Conservation (phyloP, 2,797 vertebrate genomes). For the Diplodus sargus region DNA sequence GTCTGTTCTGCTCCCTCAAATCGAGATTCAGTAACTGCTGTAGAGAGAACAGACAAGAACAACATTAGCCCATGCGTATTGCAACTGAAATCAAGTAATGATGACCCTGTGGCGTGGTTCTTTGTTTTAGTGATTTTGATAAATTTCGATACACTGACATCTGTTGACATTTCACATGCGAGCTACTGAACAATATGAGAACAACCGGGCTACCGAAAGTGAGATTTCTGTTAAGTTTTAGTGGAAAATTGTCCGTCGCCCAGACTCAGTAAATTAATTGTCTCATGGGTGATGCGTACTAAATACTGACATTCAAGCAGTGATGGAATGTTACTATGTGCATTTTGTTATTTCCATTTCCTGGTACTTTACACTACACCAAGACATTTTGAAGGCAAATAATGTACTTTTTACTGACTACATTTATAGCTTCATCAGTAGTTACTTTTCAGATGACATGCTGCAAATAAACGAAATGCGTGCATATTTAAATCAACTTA, state of each 20-base stretch:
- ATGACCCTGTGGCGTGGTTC: neutral
- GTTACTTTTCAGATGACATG: no score
- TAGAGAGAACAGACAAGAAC: neutral
- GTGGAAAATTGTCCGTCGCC: no score
- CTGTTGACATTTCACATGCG: neutral
- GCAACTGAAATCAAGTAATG: neutral
- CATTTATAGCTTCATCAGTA: no score
- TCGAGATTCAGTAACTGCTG: slow-evolving; percentile 77
- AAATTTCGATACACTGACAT: neutral
- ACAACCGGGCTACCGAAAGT: neutral
- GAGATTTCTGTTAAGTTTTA: no score
- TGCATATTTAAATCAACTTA: no score
- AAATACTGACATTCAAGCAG: neutral
- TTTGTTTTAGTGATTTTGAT: neutral
- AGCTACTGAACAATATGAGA: neutral
- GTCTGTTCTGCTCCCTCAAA: slow-evolving; percentile 67
- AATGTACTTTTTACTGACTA: no score
- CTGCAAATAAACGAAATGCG: no score
- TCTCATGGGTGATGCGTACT: neutral
- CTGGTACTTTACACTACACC: no score
- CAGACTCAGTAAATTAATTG: neutral
- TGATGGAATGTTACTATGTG: no score
- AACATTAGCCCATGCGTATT: slow-evolving; percentile 4
- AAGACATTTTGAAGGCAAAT: no score
- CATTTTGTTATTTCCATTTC: no score